Base-by-base conservation (phyloP, 1,140 invertebrate species). In the Nephila pilipes region DNA sequence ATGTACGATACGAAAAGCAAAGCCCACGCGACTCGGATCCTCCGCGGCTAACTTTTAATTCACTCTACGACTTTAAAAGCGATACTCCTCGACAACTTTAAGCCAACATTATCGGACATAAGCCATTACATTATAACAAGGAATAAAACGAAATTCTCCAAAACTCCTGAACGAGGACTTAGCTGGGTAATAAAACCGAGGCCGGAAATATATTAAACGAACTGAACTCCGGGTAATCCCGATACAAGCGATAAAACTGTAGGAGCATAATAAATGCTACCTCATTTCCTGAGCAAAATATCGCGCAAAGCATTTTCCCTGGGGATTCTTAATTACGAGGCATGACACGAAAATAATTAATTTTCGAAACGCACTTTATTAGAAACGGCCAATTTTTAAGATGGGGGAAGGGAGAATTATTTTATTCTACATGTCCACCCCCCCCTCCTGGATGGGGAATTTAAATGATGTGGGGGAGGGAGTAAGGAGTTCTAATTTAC, bases 331-430 rank as follows among this genome's bases (percentile, higher is more conserved):
- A 83, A 83, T 83, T 57, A 83, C 81, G 38, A 57, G 81, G 6
- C 54, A 8, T 29, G 54, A 83, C 81, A 57, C 46, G 81, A 83
- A 83, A 83, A 83, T 83, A 83, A 83, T 83, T 83, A 83, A 83
- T 83, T 83, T 29, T 83, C 38, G 46, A 55, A 83, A 57, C 25
- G 10, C 81, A 32, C n/a, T 83, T 83, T 83, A 83, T 83, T 83
- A 83, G 81, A 83, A 29, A 57, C 46, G 81, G 81, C 81, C 46
- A 57, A 83, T 14, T 83, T 83, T 83, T 83, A 83, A 83, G 81
- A 83, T n/a, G n/a, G 22, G 46, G 79, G 46, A 46, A 54, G 32
- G 22, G 81, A n/a, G 36, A 29, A 54, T 83, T 36, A 75, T 75
- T 75, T 75, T 32, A 75, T 36, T 75, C 32, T 10, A 4, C 2